These are phyloP conservation scores for Eretmocerus hayati DNA, from an alignment of 2,888 invertebrate species.

Conservation along the genomic window DNA sequence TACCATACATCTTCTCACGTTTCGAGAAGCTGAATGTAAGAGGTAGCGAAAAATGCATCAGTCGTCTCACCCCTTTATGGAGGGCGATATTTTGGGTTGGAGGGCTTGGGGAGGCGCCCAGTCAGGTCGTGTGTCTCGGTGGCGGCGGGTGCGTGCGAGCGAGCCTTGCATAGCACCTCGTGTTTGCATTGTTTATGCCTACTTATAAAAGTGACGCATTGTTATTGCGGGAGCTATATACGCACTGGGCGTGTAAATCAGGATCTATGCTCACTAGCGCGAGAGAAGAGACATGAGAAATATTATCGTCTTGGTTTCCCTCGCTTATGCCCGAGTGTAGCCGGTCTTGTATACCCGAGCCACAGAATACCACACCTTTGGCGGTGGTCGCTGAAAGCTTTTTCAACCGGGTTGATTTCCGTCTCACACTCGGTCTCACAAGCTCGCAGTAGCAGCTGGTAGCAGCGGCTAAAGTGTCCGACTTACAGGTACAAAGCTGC, in stretches of 20 bases:
- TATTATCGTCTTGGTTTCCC: slow-evolving; percentile 35
- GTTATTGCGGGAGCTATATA: slow-evolving; percentile 37
- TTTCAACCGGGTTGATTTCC: slow-evolving; percentile 18
- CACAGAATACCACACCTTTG: neutral
- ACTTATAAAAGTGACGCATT: slow-evolving; percentile 40
- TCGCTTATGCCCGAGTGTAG: too few relatives aligned
- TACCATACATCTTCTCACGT: too few relatives aligned
- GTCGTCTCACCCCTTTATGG: too few relatives aligned
- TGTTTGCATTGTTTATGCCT: slow-evolving; percentile 37
- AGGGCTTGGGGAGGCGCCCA: too few relatives aligned
- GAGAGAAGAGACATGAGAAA: slow-evolving; percentile 29
- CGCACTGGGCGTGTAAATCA: slow-evolving; percentile 39
- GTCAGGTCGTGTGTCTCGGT: too few relatives aligned
- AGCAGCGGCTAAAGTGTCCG: slow-evolving; percentile 26
- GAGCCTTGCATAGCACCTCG: neutral
- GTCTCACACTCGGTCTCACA: slow-evolving; percentile 29
- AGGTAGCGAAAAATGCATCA: too few relatives aligned
- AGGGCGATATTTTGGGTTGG: too few relatives aligned
- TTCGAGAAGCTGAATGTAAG: too few relatives aligned
- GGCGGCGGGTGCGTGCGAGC: neutral
- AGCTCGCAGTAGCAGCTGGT: too few relatives aligned
- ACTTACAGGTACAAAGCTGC: slow-evolving; percentile 27
- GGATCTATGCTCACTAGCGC: slow-evolving; percentile 33
- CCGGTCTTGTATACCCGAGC: slow-evolving; percentile 23
- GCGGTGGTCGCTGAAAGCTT: neutral